Conservation (phyloP, 2,797 vertebrate species). For the Poecilia picta region DNA sequence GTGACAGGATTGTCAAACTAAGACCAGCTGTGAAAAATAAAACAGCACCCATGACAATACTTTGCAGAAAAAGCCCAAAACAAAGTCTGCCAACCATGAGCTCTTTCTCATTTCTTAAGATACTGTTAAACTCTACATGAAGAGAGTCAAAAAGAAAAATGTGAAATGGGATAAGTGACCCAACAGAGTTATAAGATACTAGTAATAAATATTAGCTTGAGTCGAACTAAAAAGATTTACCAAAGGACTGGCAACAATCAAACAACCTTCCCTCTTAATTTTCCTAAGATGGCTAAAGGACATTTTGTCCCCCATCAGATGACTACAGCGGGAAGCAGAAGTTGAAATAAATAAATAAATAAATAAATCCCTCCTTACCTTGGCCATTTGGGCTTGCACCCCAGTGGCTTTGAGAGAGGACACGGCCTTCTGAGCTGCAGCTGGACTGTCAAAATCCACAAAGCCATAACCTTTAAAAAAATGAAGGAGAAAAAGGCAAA, state of each 20-base stretch:
- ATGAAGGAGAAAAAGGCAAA: constrained; percentile 30
- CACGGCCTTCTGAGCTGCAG: constrained; percentile 96
- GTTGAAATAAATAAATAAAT: constrained; percentile 5
- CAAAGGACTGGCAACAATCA: neutral
- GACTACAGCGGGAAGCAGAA: neutral
- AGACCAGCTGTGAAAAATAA: neutral
- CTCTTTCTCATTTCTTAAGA: neutral
- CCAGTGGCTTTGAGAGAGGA: constrained; percentile 96
- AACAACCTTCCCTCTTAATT: neutral
- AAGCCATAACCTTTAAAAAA: constrained; percentile 90
- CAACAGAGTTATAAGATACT: too few relatives aligned
- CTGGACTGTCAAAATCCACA: constrained; percentile 98
- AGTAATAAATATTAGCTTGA: neutral
- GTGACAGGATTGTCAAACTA: neutral
- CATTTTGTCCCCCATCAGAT: neutral
- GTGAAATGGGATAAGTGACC: neutral
- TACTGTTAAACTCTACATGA: neutral
- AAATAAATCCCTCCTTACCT: constrained; percentile 80
- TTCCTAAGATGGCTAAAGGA: neutral
- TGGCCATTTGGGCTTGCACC: constrained; percentile 97
- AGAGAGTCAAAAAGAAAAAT: neutral
- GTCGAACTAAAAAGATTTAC: neutral
- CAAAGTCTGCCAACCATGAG: neutral
- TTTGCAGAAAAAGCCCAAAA: neutral
- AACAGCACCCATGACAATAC: neutral